Evolutionary conservation across 2,888 invertebrate species (phyloP), one percentile per base, ranked within the genome.

Genomic region (Coleophora deauratella): DNA sequence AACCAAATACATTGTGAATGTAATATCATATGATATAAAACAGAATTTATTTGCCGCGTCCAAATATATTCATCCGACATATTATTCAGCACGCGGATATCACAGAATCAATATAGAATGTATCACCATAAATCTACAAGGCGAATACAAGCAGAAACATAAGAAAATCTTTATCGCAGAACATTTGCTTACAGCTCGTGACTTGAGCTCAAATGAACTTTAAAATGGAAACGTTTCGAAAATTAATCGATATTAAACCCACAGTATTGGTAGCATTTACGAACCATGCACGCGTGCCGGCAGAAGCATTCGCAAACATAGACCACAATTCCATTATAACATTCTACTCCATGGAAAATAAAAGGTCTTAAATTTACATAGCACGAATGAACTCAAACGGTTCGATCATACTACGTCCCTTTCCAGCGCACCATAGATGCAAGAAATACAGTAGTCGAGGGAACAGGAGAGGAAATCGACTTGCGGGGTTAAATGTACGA

Each of bases 321-420:
- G 45, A 52, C 59, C 63, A 62, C 62, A 70, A 66, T 72, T 60
- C 63, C 64, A 68, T 69, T 72, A 72, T 66, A 68, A 67, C 65
- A 69, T 73, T 64, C 60, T 61, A 54, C 59, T 43, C 57, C 54
- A 58, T 60, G 59, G 63, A 69, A 72, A 75, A 78, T 73, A 76
- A 75, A 74, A 75, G 67, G 66, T 70, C 64, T 65, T 55, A 61
- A 64, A 76, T 75, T 75, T 75, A 73, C 76, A 77, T 74, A 72
- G 63, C 72, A 66, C 67, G 63, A 71, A 60, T 63, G 66, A 57
- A 59, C 21, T 21, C 21, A 21, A 21, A 21, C 21, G 3, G 21
- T 21, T 21, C 3, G 3, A 21, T 21, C 3, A 21, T 21, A 21
- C 57, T 59, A 55, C 60, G 51, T 77, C 69, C 61, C 69, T 68